Evolutionary conservation across 2,888 invertebrate species (phyloP).

Genomic region (Drepana falcataria): DNA sequence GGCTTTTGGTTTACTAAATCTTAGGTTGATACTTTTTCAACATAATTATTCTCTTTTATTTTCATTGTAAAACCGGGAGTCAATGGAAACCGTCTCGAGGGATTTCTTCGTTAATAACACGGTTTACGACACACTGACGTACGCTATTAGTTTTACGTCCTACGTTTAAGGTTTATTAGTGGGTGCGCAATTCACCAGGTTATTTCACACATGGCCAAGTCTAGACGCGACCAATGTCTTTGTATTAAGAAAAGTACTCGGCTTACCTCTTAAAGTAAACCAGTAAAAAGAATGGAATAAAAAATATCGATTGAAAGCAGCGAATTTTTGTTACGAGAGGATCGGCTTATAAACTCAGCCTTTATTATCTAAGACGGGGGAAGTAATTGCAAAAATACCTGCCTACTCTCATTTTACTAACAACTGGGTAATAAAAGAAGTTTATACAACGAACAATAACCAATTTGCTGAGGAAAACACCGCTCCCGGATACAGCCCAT

Average conservation of each 20-base stretch:
- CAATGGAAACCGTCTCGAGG: constrained; percentile 25
- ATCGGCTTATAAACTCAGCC: constrained; percentile 55
- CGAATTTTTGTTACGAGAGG: constrained; percentile 39
- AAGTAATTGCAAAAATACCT: constrained; percentile 55
- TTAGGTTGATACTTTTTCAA: too few species aligned
- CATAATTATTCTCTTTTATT: too few species aligned
- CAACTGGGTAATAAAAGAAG: constrained; percentile 71
- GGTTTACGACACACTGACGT: constrained; percentile 67
- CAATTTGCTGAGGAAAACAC: constrained; percentile 71
- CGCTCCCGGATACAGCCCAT: constrained; percentile 59
- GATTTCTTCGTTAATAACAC: constrained; percentile 57
- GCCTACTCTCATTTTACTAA: constrained; percentile 68
- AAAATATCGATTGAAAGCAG: constrained; percentile 4
- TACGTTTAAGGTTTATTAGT: constrained; percentile 73
- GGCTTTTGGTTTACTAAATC: too few species aligned
- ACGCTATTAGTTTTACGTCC: constrained; percentile 69
- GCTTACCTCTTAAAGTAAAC: constrained; percentile 18
- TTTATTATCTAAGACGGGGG: constrained; percentile 54
- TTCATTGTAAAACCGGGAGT: constrained; percentile 7
- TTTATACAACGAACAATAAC: constrained; percentile 72
- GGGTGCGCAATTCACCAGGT: constrained; percentile 63
- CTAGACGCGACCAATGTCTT: constrained; percentile 64
- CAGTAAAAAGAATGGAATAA: constrained; percentile 3
- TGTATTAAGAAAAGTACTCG: constrained; percentile 46
- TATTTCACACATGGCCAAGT: constrained; percentile 69